Conservation (phyloP, 2,888 invertebrate genomes). For the Tipula unca region DNA sequence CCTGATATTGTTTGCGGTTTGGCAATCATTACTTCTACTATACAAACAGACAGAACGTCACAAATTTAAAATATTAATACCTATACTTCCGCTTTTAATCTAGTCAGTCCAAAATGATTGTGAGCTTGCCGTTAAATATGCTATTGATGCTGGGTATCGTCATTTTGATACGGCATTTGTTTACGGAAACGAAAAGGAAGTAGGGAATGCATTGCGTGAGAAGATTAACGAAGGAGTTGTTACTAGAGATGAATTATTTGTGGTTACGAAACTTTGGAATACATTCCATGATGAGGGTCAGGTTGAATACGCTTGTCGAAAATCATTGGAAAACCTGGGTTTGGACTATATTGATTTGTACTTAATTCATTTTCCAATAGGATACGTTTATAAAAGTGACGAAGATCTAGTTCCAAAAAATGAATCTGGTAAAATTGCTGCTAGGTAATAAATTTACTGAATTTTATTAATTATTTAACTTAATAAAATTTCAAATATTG, state of each 20-base stretch:
- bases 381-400: conserved; percentile 45
- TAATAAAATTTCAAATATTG: too few relatives aligned
- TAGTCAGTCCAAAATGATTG: background rate
- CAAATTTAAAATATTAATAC: background rate
- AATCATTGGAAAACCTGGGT: conserved; percentile 54
- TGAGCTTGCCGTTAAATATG: conserved; percentile 33
- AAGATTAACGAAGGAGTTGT: conserved; percentile 42
- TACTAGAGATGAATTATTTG: conserved; percentile 41
- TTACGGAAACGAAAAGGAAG: conserved; percentile 44
- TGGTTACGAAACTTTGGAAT: conserved; percentile 36
- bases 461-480: background rate
- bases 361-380: conserved; percentile 75
- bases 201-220: conserved; percentile 40
- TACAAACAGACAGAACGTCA: too few relatives aligned
- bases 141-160: conserved; percentile 47
- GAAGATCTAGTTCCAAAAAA: conserved; percentile 29
- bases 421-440: conserved; percentile 23
- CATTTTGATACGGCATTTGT: conserved; percentile 48
- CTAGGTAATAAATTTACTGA: conserved; percentile 28
- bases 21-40: too few relatives aligned
- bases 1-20: too few relatives aligned
- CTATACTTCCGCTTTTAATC: background rate
- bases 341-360: conserved; percentile 71
- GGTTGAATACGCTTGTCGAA: conserved; percentile 52
- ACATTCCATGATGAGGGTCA: conserved; percentile 50